Evolutionary conservation across 2,113 vertebrate genomes (phyloP).

Genomic region (Pachycephala philippinensis): DNA sequence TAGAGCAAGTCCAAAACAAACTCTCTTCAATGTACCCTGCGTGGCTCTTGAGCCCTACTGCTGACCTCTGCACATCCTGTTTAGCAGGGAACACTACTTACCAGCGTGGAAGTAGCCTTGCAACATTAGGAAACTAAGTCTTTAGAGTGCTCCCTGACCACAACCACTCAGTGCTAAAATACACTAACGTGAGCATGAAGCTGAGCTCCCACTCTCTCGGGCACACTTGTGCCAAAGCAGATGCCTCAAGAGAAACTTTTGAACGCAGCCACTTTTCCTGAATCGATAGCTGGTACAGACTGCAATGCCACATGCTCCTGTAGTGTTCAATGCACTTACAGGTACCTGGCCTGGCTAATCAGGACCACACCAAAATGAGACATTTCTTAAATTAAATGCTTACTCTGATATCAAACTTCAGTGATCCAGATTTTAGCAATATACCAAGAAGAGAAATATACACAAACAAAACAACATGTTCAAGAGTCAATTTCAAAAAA

Average conservation of each 20-base stretch:
- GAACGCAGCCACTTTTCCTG: background rate
- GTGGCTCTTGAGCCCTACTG: background rate
- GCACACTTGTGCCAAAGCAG: background rate
- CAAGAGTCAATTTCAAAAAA: background rate
- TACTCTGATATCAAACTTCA: background rate
- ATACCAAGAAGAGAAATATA: background rate
- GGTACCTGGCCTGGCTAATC: background rate
- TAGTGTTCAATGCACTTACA: background rate
- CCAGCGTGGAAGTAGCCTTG: background rate
- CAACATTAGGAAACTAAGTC: background rate
- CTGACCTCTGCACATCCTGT: background rate
- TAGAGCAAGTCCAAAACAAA: background rate
- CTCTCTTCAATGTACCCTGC: background rate
- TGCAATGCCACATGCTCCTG: background rate
- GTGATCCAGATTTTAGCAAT: background rate
- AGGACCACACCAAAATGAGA: background rate
- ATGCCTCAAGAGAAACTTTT: background rate
- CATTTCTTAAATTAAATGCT: background rate
- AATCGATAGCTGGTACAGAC: background rate
- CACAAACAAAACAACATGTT: background rate
- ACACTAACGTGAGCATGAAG: fast-evolving
- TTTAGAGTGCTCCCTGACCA: background rate
- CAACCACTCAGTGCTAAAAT: background rate
- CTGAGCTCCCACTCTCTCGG: background rate
- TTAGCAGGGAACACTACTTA: background rate